Conservation (phyloP, 2,888 invertebrate genomes). For the Cryptophagus acutangulus region DNA sequence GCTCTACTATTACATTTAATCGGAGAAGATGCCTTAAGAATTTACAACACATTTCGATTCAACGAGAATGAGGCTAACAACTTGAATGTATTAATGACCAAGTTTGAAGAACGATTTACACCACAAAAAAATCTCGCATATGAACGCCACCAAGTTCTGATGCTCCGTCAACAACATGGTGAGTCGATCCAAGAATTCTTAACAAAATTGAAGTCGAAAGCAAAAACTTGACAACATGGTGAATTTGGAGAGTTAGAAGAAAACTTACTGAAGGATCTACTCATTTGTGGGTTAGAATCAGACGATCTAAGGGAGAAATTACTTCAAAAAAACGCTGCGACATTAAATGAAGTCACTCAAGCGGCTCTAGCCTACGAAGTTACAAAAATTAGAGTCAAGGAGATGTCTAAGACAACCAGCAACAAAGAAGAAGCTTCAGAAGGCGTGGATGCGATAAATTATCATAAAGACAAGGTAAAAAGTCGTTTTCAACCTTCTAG, state of each 20-base stretch:
- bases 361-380: constrained; percentile 14
- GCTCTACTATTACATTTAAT: constrained; percentile 15
- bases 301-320: constrained; percentile 18
- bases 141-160: constrained; percentile 16
- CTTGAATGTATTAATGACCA: constrained; percentile 8
- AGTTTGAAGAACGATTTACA: constrained; percentile 13
- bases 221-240: constrained; percentile 16
- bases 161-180: constrained; percentile 12
- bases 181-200: constrained; percentile 15
- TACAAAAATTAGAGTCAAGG: constrained; percentile 5
- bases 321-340: constrained; percentile 15
- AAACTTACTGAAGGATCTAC: constrained; percentile 11
- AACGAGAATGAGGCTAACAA: constrained; percentile 13
- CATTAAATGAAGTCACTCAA: constrained; percentile 14
- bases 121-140: constrained; percentile 17
- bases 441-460: neutral
- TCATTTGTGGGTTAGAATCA: constrained; percentile 15
- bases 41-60: constrained; percentile 18
- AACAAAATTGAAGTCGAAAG: constrained; percentile 7
- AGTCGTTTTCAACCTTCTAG: neutral
- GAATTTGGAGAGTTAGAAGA: constrained; percentile 14
- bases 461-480: neutral
- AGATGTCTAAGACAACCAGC: neutral
- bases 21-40: constrained; percentile 21
- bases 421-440: neutral